Evolutionary conservation across 2,797 vertebrate species (phyloP).

Genomic region (Pteropus rufus): DNA sequence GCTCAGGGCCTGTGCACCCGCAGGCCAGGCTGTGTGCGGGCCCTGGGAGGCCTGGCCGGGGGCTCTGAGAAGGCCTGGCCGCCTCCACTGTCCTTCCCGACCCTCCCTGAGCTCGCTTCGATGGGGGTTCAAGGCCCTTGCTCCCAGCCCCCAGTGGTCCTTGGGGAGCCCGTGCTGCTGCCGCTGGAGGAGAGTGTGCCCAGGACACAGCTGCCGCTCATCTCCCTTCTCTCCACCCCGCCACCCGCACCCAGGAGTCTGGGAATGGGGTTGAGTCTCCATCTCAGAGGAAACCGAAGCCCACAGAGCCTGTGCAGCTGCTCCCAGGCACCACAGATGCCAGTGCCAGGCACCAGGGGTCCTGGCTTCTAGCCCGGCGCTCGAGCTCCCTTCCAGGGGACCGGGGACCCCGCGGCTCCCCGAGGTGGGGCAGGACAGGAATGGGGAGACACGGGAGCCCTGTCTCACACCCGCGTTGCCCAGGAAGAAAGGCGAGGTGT

Average conservation of each 20-base stretch:
- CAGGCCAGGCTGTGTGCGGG: background rate
- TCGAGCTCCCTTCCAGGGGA: background rate
- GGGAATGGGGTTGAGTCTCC: background rate
- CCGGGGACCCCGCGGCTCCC: background rate
- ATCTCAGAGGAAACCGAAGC: background rate
- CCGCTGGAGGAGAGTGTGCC: background rate
- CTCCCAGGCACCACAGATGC: background rate
- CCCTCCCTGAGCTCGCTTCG: background rate
- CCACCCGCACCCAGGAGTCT: too few species aligned
- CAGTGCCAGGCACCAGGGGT: background rate
- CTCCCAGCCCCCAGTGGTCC: accelerated
- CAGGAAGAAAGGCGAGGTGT: accelerated
- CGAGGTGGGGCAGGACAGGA: background rate
- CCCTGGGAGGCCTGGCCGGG: background rate
- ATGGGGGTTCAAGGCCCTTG: background rate
- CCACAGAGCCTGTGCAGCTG: background rate
- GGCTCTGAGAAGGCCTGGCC: background rate
- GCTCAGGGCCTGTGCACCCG: accelerated
- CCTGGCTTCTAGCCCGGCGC: background rate
- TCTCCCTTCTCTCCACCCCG: too few species aligned
- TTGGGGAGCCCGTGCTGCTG: background rate
- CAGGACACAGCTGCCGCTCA: accelerated
- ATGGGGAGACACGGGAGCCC: background rate
- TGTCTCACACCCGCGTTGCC: background rate
- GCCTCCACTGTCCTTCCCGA: background rate